A percentile compares a stretch with the other conserved stretches of the same genome.
Conservation (phyloP, 2,113 vertebrate genomes). For the Galbula dea region DNA sequence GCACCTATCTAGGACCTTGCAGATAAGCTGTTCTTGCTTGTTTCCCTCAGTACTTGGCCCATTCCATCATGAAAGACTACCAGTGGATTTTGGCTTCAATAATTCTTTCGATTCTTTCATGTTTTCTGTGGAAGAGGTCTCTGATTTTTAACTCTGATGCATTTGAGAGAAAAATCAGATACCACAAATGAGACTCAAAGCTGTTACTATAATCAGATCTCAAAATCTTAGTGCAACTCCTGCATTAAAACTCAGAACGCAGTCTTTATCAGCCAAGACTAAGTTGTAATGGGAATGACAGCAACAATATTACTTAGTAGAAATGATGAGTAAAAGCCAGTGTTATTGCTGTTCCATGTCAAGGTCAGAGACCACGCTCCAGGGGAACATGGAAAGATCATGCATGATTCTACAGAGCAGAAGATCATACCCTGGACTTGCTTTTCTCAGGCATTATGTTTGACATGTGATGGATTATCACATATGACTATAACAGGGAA, state of each 20-base stretch:
- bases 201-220: not conserved
- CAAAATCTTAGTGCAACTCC: not conserved
- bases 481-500: not conserved
- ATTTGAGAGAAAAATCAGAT: not conserved
- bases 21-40: not conserved
- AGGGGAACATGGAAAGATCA: not conserved
- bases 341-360: not conserved
- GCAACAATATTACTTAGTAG: not conserved
- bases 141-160: not conserved
- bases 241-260: not conserved
- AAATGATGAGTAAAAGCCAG: not conserved
- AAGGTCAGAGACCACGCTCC: not conserved
- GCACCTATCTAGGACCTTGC: not conserved
- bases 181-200: not conserved
- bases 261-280: not conserved
- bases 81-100: not conserved
- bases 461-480: not conserved
- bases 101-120: not conserved
- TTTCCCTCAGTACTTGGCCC: not conserved
- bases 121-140: not conserved
- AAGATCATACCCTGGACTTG: not conserved
- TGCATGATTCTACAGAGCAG: not conserved
- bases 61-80: not conserved
- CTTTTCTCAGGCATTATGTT: not conserved
- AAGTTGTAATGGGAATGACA: not conserved